Base-by-base conservation (phyloP, 2,797 vertebrate genomes). In the Melopsittacus undulatus region DNA sequence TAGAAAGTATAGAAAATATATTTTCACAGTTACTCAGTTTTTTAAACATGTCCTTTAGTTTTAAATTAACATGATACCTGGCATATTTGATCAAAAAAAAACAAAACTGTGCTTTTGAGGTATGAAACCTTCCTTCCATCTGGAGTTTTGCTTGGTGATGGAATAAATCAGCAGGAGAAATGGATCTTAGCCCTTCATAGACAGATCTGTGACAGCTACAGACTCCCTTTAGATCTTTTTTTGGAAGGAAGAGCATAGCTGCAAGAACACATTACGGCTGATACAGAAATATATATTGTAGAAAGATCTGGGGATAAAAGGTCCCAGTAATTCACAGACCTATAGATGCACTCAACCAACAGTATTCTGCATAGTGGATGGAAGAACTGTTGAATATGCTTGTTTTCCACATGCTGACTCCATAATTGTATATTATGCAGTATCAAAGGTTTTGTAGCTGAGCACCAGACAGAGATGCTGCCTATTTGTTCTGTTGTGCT, bases 81-180 rank as follows among this genome's bases (percentile, higher is more conserved):
- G 4, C 45, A 49, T 70, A 61, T 91, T 87, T 88, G 51, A 83
- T 74, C 36, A 79, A 70, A 36, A 70, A 36, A 49, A 84, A 95
- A 45, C 3, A 94, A 88, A 83, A 42, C 24, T 42, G 11, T 49
- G 17, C 5, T 88, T 87, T 67, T 57, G 54, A 92, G 54, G 54
- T 88, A n/a, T 79, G 54, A 92, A 91, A n/a, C 74, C 74, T 81
- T 51, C 63, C 34, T 67, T 94, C 91, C 94, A 94, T 91, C 92
- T 94, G 95, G 89, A 92, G n/a, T 38, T 91, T 89, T 91, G 20
- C 70, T 91, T 82, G 49, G 13, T 72, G 59, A 79, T 54, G 17
- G 69, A 88, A 87, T 69, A 80, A 93, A 78, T 34, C 85, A 94
- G 83, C 85, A 82, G 77, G 92, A 90, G 64, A 82, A 90, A 90